Evolutionary conservation across 2,113 vertebrate species (phyloP), one percentile per base, ranked within the genome.

Genomic region (Onychorhynchus coronatus): DNA sequence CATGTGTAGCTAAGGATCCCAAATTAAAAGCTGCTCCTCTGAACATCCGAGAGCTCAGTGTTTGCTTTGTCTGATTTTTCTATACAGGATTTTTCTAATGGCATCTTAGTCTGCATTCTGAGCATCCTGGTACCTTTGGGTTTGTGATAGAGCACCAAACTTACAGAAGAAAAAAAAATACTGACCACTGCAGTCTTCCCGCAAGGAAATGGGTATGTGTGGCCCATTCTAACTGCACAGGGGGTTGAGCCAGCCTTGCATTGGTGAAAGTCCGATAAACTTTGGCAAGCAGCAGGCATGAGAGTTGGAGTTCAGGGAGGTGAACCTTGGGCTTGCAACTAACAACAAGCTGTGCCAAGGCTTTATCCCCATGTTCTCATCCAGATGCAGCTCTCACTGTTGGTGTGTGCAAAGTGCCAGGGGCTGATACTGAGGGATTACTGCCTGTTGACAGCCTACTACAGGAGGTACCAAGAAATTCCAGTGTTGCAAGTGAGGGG

Each of bases 401-500:
- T 46, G 70, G 46, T 27, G 23, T 33, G 18, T 75, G n/a, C 53
- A 46, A 63, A 63, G 24, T 87, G 19, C 15, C n/a, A 47, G 41
- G 35, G 27, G 24, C 30, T 79, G 58, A n/a, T 31, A 76, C 8
- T 15, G n/a, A 65, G 19, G 20, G n/a, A 80, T 11, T 2, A 6
- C 14, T 49, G 28, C n/a, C 28, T 74, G 6, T 23, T 71, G 68
- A 46, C 33, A 72, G 30, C 62, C 30, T 52, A 4, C 28, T 37
- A 12, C 17, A 53, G 59, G 44, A 88, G 3, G 2, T 9, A 46
- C 10, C 28, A 33, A 44, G 33, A 59, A 71, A 95, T 81, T 58
- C 18, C 37, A 58, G 37, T 0, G 0, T 11, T 49, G 18, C 28
- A n/a, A 35, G 14, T 20, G 37, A 70, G 22, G 1, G 3, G 7